phyloP scores from a whole-genome alignment of 2,888 invertebrate genomes.

The Scrobipalpa costella region DNA sequence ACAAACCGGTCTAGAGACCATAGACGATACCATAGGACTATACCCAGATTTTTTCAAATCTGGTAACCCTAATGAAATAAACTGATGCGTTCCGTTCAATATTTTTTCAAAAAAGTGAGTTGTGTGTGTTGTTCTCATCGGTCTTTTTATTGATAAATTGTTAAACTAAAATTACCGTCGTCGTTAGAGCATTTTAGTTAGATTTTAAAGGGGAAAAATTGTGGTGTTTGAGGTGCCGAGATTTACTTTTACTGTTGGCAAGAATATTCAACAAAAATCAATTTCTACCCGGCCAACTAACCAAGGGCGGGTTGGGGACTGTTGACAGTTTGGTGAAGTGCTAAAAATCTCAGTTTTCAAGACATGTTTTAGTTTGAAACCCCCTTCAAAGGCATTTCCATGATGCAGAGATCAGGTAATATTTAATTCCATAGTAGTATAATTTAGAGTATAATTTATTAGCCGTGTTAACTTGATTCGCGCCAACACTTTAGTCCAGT shows the following conservation, averaged over 20 bases:
- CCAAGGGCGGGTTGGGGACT: slow-evolving; percentile 68
- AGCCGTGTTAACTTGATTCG: slow-evolving; percentile 41
- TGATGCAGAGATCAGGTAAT: slow-evolving; percentile 78
- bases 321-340: slow-evolving; percentile 73
- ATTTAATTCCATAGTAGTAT: slow-evolving; percentile 1
- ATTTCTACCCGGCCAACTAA: slow-evolving; percentile 36
- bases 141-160: neutral
- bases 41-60: neutral
- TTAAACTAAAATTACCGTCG: neutral
- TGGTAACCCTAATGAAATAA: too few species aligned
- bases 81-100: neutral
- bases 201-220: neutral
- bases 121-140: neutral
- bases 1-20: too few species aligned
- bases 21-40: neutral
- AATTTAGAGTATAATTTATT: neutral
- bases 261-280: slow-evolving; percentile 61
- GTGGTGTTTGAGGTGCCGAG: neutral
- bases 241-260: slow-evolving; percentile 43
- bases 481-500: slow-evolving; percentile 39
- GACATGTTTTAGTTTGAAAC: slow-evolving; percentile 72
- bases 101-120: slow-evolving; percentile 7
- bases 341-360: slow-evolving; percentile 55
- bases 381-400: slow-evolving; percentile 53
- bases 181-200: neutral